These are phyloP conservation scores for Cyphomyrus plagiostoma DNA, from an alignment of 2,113 vertebrate species.

Conservation along the genomic window DNA sequence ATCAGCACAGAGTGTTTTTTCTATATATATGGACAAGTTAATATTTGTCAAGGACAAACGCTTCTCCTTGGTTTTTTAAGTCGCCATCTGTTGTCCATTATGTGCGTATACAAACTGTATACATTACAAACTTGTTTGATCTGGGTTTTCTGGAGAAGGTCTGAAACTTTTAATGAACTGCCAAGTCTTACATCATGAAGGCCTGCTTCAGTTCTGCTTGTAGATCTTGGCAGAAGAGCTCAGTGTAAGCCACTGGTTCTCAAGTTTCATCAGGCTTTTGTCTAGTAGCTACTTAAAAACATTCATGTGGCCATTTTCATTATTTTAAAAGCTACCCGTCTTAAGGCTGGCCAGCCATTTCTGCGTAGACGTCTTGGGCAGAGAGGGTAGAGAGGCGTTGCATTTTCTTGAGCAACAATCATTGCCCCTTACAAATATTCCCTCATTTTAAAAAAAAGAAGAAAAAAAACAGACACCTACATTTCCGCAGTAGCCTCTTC, in stretches of 20 bases:
- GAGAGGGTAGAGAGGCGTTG: neutral
- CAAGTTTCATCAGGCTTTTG: neutral
- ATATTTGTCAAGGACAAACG: neutral
- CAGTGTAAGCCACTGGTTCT: constrained; percentile 3
- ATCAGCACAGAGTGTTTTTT: neutral
- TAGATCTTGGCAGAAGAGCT: constrained; percentile 32
- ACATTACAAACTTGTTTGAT: constrained; percentile 37
- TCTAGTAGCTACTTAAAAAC: neutral
- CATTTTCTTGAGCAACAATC: neutral
- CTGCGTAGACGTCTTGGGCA: neutral
- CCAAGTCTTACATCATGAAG: constrained; percentile 38
- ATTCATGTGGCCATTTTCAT: constrained; percentile 20
- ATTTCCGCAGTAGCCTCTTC: neutral
- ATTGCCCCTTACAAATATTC: neutral
- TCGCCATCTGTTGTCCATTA: constrained; percentile 39
- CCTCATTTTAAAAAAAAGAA: neutral
- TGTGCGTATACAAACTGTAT: constrained; percentile 33
- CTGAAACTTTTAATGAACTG: constrained; percentile 33
- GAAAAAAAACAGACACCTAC: neutral
- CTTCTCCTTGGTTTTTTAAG: neutral
- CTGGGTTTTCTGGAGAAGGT: constrained; percentile 29
- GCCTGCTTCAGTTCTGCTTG: constrained; percentile 20
- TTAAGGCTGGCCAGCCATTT: constrained; percentile 17
- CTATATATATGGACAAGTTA: neutral
- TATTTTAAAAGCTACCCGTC: constrained; percentile 21